Conservation (phyloP, 23 tunicate genomes). For the Halocynthia aurantium region DNA sequence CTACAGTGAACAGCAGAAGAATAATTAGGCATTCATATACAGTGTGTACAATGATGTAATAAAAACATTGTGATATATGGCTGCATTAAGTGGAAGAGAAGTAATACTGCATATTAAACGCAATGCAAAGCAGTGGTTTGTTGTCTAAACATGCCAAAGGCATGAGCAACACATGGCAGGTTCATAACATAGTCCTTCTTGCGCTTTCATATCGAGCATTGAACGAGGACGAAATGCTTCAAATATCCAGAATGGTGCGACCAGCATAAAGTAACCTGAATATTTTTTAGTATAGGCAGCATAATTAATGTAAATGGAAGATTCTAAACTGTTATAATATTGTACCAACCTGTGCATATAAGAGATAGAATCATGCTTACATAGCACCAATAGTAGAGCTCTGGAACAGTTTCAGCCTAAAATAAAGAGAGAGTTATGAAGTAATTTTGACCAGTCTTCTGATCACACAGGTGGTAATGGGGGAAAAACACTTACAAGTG, state of each 20-base stretch:
- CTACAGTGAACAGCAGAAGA: too few species aligned
- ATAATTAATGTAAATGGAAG: too few species aligned
- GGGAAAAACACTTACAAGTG: not conserved
- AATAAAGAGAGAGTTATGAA: not conserved
- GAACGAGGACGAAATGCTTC: conserved; percentile 44
- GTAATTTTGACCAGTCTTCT: not conserved
- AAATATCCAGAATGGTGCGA: conserved; percentile 70
- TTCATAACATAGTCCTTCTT: conserved; percentile 62
- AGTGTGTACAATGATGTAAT: too few species aligned
- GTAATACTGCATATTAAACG: too few species aligned
- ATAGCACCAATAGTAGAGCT: conserved; percentile 79
- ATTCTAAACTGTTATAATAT: not conserved
- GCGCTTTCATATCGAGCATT: conserved; percentile 53
- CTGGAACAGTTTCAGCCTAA: conserved; percentile 51
- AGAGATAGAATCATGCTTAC: conserved; percentile 48
- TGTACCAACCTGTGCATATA: conserved; percentile 35
- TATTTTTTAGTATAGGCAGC: not conserved
- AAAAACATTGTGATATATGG: too few species aligned
- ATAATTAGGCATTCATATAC: too few species aligned
- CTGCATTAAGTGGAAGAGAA: too few species aligned
- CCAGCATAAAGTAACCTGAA: conserved; percentile 53
- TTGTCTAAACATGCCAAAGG: conserved; percentile 48
- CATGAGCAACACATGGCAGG: conserved; percentile 74
- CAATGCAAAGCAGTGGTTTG: too few species aligned
- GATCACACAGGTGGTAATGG: too few species aligned